These are phyloP conservation scores for Pterocles burchelli DNA, from an alignment of 2,113 vertebrate species.

Conservation along the genomic window DNA sequence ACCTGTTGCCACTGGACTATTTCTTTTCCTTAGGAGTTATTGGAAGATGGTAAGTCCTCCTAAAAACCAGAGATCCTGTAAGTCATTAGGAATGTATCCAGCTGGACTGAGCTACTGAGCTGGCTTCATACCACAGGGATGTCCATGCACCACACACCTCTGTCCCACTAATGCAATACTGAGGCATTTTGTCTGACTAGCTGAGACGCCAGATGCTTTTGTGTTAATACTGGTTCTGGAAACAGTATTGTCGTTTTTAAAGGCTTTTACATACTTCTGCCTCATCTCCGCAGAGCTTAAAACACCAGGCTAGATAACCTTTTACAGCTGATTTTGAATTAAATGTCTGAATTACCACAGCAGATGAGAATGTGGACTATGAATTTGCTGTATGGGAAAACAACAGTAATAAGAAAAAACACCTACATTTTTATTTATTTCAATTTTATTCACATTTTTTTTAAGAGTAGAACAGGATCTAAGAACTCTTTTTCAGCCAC, in stretches of 20 bases:
- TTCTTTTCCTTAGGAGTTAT: neutral
- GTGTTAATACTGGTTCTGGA: neutral
- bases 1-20: neutral
- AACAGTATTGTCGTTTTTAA: neutral
- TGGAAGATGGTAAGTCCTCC: neutral
- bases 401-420: neutral
- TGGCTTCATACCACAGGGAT: neutral
- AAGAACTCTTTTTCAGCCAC: neutral
- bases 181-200: neutral
- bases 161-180: neutral
- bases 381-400: neutral
- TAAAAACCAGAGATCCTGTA: neutral
- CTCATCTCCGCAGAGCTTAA: neutral
- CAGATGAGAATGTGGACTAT: neutral
- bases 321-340: neutral
- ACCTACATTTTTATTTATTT: neutral
- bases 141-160: fast-evolving
- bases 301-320: neutral
- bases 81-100: neutral
- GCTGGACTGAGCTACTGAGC: neutral
- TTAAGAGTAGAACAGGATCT: neutral
- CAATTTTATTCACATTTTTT: neutral
- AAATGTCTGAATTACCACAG: neutral
- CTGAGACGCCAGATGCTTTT: neutral
- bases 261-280: neutral